Conservation (phyloP, 2,797 vertebrate genomes). For the Momotus momota region DNA sequence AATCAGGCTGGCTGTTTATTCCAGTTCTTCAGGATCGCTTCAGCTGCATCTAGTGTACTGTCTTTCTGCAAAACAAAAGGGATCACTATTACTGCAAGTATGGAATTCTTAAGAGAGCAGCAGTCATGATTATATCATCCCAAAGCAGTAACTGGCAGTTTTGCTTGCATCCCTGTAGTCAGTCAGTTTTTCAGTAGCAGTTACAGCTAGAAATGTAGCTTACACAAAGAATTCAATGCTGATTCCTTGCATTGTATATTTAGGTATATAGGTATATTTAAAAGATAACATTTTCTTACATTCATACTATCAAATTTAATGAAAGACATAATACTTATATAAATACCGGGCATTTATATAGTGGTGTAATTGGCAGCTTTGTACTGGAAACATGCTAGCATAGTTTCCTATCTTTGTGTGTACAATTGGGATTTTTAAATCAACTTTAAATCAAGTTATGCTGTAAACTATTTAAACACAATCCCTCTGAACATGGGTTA, state of each 20-base stretch:
- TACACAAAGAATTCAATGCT: neutral
- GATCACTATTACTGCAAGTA: neutral
- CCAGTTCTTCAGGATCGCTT: conserved; percentile 91
- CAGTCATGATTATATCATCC: neutral
- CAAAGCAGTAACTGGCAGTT: neutral
- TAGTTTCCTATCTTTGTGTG: neutral
- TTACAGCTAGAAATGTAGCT: neutral
- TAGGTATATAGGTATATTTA: neutral
- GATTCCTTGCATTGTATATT: neutral
- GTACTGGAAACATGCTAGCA: neutral
- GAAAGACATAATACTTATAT: neutral
- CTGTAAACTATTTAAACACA: neutral
- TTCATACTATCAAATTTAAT: neutral
- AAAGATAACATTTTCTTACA: neutral
- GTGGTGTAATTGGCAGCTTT: neutral
- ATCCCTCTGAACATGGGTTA: neutral
- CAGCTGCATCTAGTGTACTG: conserved; percentile 91
- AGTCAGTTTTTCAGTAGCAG: neutral
- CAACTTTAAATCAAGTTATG: neutral
- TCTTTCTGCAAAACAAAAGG: conserved; percentile 86
- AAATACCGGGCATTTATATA: neutral
- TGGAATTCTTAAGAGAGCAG: neutral
- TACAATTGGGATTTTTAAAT: neutral
- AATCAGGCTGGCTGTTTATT: conserved; percentile 68
- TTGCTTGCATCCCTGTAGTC: neutral